A percentile compares a stretch with the other conserved stretches of the same genome.
Evolutionary conservation across 2,797 vertebrate genomes (phyloP).

Genomic region (Heterohyrax brucei): DNA sequence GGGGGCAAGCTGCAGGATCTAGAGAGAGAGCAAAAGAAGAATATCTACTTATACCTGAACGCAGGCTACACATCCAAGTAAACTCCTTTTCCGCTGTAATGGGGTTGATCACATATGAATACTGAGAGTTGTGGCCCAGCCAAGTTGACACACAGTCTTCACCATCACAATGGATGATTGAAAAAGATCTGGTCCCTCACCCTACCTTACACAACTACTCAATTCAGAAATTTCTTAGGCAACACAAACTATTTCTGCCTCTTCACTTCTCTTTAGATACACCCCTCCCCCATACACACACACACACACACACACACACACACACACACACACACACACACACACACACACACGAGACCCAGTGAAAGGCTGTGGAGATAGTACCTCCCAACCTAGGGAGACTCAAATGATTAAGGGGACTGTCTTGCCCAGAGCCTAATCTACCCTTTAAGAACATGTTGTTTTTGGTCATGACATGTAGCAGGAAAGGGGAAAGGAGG

Average conservation of each 20-base stretch:
- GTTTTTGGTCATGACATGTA: neutral
- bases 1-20: no score
- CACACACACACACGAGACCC: neutral
- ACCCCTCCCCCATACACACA: no score
- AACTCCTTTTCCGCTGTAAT: no score
- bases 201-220: neutral
- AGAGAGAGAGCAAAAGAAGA: no score
- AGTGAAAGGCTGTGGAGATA: neutral
- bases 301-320: neutral
- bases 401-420: neutral
- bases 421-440: neutral
- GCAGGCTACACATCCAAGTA: no score
- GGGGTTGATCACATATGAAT: no score
- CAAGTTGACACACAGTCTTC: no score
- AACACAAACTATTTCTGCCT: constrained; percentile 21
- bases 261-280: neutral
- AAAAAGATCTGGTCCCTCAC: constrained; percentile 18
- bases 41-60: no score
- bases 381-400: neutral
- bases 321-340: neutral
- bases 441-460: neutral
- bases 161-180: neutral
- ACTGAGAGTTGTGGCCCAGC: no score
- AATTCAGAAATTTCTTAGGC: constrained; percentile 59
- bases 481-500: neutral